Evolutionary conservation across 2,888 invertebrate genomes (phyloP), one percentile per base, ranked within the genome.

Genomic region (Drosophila demipolita): DNA sequence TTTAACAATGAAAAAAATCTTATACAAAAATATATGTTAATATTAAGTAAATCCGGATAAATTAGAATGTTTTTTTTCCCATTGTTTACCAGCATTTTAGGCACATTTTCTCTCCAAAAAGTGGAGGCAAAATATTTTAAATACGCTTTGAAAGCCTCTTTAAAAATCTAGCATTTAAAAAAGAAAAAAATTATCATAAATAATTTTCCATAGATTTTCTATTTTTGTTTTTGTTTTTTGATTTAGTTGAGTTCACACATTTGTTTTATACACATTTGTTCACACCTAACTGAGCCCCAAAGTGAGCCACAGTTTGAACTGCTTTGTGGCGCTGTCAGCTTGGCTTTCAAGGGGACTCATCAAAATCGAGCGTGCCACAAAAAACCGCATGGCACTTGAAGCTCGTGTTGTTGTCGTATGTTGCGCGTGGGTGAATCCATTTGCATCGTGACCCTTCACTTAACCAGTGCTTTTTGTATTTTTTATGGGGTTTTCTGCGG

Each of bases 381-480:
- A 63, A 66, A 78, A 70, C 77, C 74, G 59, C 77, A 74, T 20
- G 64, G 20, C 33, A 35, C 48, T 66, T 58, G 50, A 66, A 54
- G 64, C 66, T 62, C 70, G 45, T 65, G 67, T 70, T 61, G 45
- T 42, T 70, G 70, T 40, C 54, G 59, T 33, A 48, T 57, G 62
- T 60, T 50, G 66, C 42, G 77, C 67, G 78, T 75, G 75, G 72
- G 78, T 64, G 78, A 55, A 49, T 63, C 40, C 26, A 23, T 23
- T 49, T 35, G 57, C 35, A 68, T 75, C 78, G 78, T 78, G 78
- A 78, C 78, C 78, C 78, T 78, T 78, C 72, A 78, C 78, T 78
- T 75, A 58, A 65, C n/a, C 26, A 42, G 15, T 8, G n/a, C 23
- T 55, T 55, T 62, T 32, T 17, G 2, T 52, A 23, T 33, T 26